Evolutionary conservation across 2,888 invertebrate species (phyloP).

Genomic region (Ormia ochracea): DNA sequence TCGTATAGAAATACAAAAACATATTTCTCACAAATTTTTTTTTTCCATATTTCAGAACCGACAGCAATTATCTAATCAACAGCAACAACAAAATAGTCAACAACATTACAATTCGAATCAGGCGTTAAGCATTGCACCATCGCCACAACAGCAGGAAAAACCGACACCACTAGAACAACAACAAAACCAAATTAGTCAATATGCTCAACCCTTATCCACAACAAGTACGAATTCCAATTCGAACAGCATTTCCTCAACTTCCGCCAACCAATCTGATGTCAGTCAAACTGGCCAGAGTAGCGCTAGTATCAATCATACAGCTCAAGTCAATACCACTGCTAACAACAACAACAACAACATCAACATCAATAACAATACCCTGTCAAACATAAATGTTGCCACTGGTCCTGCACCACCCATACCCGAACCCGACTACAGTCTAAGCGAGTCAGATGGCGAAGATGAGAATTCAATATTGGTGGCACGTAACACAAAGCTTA

Average conservation of each 20-base stretch:
- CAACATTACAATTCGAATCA: conserved; percentile 44
- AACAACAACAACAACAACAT: conserved; percentile 36
- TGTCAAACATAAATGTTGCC: conserved; percentile 65
- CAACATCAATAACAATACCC: conserved; percentile 64
- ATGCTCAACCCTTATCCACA: conserved; percentile 76
- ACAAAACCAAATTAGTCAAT: conserved; percentile 75
- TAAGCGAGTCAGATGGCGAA: conserved; percentile 90
- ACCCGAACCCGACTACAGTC: conserved; percentile 93
- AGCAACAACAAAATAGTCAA: conserved; percentile 59
- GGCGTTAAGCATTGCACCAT: conserved; percentile 26
- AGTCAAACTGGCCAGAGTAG: conserved; percentile 41
- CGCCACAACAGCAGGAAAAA: conserved; percentile 57
- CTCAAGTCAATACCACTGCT: conserved; percentile 48
- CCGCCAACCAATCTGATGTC: conserved; percentile 49
- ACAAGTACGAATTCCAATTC: conserved; percentile 47
- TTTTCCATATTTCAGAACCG: conserved; percentile 61
- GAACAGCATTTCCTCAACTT: conserved; percentile 40
- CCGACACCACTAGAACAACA: conserved; percentile 57
- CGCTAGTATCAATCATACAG: conserved; percentile 35
- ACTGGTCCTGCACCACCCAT: conserved; percentile 83
- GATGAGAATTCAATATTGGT: conserved; percentile 78
- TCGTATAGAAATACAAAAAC: neutral
- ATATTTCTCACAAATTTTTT: neutral
- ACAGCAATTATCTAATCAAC: conserved; percentile 61
- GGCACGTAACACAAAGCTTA: conserved; percentile 77